phyloP scores from a whole-genome alignment of 1,140 invertebrate genomes.

The Scaptomyza graminum region DNA sequence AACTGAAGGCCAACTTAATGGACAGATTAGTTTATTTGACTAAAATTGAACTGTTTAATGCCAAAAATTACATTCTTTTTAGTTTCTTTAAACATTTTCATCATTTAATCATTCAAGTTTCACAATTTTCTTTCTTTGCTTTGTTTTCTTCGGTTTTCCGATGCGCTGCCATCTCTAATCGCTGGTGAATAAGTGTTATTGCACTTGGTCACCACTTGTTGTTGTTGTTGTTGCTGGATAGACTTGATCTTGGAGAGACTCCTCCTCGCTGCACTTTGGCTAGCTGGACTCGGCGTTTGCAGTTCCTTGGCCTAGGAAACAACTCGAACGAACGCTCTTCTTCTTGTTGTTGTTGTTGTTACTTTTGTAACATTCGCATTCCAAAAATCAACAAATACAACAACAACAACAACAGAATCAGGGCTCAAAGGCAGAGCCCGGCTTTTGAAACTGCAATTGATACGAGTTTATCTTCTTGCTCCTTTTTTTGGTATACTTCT shows the following conservation, averaged over 20 bases:
- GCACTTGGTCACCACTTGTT: constrained; percentile 46
- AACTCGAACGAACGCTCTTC: constrained; percentile 2
- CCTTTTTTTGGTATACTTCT: background rate
- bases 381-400: constrained; percentile 27
- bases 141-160: no score
- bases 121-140: no score
- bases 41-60: no score
- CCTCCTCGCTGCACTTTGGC: constrained; percentile 31
- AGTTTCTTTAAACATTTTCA: no score
- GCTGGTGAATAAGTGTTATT: constrained; percentile 45
- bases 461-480: background rate
- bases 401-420: background rate
- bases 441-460: constrained; percentile 26
- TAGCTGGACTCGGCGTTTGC: constrained; percentile 28
- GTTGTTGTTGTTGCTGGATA: constrained; percentile 36
- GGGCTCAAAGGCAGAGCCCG: background rate
- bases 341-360: constrained; percentile 14
- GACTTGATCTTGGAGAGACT: constrained; percentile 72
- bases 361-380: constrained; percentile 48
- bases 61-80: no score
- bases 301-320: constrained; percentile 56
- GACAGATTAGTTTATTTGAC: no score
- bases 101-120: no score
- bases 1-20: no score
- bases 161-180: constrained; percentile 14